Evolutionary conservation across 1,140 invertebrate genomes (phyloP).

Genomic region (Mycetomoellerius zeteki): DNA sequence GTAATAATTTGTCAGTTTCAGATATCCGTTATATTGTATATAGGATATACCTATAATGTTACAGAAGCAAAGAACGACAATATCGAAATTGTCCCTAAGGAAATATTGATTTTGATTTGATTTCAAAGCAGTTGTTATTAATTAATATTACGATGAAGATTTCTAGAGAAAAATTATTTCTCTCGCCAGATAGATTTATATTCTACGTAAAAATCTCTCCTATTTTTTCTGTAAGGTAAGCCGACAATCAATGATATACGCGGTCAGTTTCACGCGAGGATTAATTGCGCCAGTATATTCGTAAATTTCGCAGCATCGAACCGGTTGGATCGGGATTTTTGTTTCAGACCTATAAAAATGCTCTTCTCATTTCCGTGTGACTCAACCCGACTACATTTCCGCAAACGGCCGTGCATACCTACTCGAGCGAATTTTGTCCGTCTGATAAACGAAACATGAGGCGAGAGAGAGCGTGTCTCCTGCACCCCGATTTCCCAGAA

Average conservation of each 20-base stretch:
- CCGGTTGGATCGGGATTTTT: background rate
- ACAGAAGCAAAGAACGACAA: background rate
- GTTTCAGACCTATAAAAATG: background rate
- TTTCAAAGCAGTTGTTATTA: background rate
- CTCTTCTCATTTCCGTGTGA: background rate
- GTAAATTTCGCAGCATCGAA: background rate
- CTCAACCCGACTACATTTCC: background rate
- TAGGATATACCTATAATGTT: background rate
- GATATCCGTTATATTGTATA: slow-evolving; percentile 3
- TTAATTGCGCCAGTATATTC: slow-evolving; percentile 22
- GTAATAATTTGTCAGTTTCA: background rate
- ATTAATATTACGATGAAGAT: background rate
- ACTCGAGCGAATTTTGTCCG: slow-evolving; percentile 16
- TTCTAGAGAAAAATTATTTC: background rate
- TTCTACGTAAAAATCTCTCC: background rate
- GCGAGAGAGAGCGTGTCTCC: background rate
- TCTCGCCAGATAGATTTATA: background rate
- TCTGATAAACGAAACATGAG: slow-evolving; percentile 23
- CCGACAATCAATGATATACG: background rate
- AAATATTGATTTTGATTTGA: slow-evolving; percentile 6
- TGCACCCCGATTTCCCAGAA: background rate
- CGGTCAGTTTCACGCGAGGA: background rate
- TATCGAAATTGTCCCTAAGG: background rate
- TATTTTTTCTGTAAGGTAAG: background rate
- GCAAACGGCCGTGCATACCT: slow-evolving; percentile 9